Evolutionary conservation across 2,888 invertebrate species (phyloP), one percentile per base, ranked within the genome.

Genomic region (Lagria hirta): DNA sequence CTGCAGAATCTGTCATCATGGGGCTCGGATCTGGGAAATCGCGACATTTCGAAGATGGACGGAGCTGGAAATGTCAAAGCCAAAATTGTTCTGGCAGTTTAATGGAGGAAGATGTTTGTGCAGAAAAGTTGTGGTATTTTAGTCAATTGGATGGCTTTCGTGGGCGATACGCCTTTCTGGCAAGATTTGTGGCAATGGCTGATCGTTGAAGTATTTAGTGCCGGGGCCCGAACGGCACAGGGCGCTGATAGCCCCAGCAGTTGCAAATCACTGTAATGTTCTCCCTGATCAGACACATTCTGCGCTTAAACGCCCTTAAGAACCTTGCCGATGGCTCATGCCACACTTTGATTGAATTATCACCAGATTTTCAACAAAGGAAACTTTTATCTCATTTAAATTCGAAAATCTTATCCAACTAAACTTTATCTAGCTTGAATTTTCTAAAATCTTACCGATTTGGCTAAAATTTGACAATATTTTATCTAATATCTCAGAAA

Each of bases 161-260:
- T 46, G 27, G 45, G 54, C 51, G 57, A 57, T 55, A 55, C 50
- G 55, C 62, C 62, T 59, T 62, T 58, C 64, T 57, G 60, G 48
- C 51, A 63, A 70, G 70, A 70, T 69, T 70, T 69, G 70, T 69
- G 67, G 68, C 70, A 67, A 68, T 67, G 67, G 66, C 62, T 68
- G 69, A 70, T 68, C 67, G 66, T 60, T 70, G 69, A 69, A 66
- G 68, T 69, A 71, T 71, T 70, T 70, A 69, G 65, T 64, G 65
- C 65, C 59, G 36, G 49, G 56, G 61, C 62, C 61, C 62, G 60
- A 62, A 64, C 62, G 63, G 62, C 61, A 62, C 56, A 60, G 57
- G n/a, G 58, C 57, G 51, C 59, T 57, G 57, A 60, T 60, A 61
- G 60, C 57, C 54, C 53, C 58, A 62, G n/a, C n/a, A n/a, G 65